These are phyloP conservation scores for Anthopleura sola DNA, from an alignment of 64 coral and sea anemone species.

Conservation along the genomic window DNA sequence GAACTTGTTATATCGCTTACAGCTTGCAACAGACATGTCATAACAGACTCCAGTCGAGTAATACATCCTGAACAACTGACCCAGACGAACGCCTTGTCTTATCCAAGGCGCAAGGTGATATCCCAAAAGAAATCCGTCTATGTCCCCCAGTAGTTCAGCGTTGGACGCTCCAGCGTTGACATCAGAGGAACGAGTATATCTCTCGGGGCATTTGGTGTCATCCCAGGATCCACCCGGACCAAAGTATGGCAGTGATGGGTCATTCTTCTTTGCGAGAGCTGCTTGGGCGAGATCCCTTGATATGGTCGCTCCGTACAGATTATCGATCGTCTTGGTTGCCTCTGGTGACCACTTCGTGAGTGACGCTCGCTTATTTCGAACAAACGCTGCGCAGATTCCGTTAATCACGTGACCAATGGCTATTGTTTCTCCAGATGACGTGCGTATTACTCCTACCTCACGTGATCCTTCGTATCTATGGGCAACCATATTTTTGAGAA, in stretches of 20 bases:
- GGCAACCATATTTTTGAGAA: slow-evolving; percentile 45
- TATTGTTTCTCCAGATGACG: slow-evolving; percentile 46
- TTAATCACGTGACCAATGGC: slow-evolving; percentile 67
- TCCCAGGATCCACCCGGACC: slow-evolving; percentile 69
- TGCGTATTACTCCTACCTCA: slow-evolving; percentile 56
- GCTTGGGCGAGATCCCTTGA: slow-evolving; percentile 41
- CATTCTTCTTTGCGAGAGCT: slow-evolving; percentile 55
- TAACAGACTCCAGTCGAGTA: slow-evolving; percentile 54
- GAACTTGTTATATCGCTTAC: slow-evolving; percentile 8
- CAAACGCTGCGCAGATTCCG: slow-evolving; percentile 62
- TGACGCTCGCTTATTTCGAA: slow-evolving; percentile 44
- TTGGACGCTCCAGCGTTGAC: slow-evolving; percentile 24
- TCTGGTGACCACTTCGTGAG: slow-evolving; percentile 31
- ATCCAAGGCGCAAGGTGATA: slow-evolving; percentile 41
- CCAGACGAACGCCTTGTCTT: slow-evolving; percentile 62
- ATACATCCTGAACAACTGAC: slow-evolving; percentile 86
- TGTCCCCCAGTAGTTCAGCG: slow-evolving; percentile 51
- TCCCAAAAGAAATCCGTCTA: slow-evolving; percentile 79
- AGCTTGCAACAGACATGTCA: slow-evolving; percentile 34
- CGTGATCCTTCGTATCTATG: slow-evolving; percentile 5
- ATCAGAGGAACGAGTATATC: background rate
- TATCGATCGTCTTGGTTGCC: slow-evolving; percentile 53
- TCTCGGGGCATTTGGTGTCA: background rate
- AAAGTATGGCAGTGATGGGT: slow-evolving; percentile 13
- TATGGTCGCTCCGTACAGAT: slow-evolving; percentile 70